Evolutionary conservation across 2,888 invertebrate genomes (phyloP), one percentile per base, ranked within the genome.

Genomic region (Pheosia gnoma): DNA sequence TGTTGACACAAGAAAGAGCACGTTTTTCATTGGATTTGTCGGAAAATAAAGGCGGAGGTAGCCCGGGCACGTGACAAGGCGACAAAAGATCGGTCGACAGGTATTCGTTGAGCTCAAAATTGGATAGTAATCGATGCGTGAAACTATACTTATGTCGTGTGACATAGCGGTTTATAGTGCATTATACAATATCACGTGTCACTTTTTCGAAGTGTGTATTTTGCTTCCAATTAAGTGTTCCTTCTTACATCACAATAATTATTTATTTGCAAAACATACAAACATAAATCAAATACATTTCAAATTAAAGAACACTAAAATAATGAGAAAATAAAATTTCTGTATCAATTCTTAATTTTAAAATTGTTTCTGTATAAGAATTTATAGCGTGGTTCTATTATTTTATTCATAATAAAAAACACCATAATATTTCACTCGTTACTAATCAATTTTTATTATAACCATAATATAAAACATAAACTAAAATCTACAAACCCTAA

Each of bases 51-150:
- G 76, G 80, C 75, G 63, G 78, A 81, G 77, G 81, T 75, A 80
- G 80, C 70, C 69, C 67, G 65, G 82, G 83, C 86, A 89, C 89
- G 89, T 90, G 91, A 90, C 84, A 80, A 77, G 82, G 83, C 84
- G 88, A 91, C 91, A 91, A 91, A 90, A 91, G 90, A 87, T 83
- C 80, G 81, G 65, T 77, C 78, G 87, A 85, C 89, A 90, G 90
- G 90, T 90, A 87, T 86, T 86, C 82, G 81, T 81, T 75, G 82
- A 81, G 86, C 81, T 88, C 85, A 83, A 88, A 91, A 91, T 92
- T 90, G 91, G 90, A 90, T 89, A 85, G 88, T 87, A 88, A 90
- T 89, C 86, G 92, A 88, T 88, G 91, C 91, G 90, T 92, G 87
- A 91, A 91, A 83, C 86, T 72, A 65, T 72, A 68, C 77, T 71